Conservation (phyloP, 2,113 vertebrate species). For the Proterorhinus semilunaris region DNA sequence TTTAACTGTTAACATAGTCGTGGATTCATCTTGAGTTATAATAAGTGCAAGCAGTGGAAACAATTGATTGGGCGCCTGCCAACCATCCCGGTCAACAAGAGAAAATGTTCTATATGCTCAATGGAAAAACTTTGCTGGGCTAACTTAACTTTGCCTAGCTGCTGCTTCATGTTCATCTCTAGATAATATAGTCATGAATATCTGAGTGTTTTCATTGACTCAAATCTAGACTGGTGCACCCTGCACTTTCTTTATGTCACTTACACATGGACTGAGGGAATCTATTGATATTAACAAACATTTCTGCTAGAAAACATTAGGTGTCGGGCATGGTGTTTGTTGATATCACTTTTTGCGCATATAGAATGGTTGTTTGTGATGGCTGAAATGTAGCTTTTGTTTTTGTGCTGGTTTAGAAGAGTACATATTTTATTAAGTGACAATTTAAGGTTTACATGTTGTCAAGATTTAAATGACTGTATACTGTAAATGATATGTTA, state of each 20-base stretch:
- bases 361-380: conserved; percentile 26
- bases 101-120: neutral
- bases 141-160: neutral
- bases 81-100: too few relatives aligned
- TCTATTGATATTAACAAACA: conserved; percentile 24
- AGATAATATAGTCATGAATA: too few relatives aligned
- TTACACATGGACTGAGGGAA: neutral
- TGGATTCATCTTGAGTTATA: too few relatives aligned
- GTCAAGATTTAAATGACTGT: conserved; percentile 16
- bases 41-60: neutral
- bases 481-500: conserved; percentile 12
- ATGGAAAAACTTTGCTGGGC: neutral
- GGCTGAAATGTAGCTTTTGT: conserved; percentile 34
- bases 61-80: too few relatives aligned
- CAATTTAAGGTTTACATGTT: conserved; percentile 56
- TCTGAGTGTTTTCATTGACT: too few relatives aligned
- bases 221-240: too few relatives aligned
- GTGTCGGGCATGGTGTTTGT: conserved; percentile 26
- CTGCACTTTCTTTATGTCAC: neutral
- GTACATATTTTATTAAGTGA: conserved; percentile 32
- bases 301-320: neutral
- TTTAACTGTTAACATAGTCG: too few relatives aligned
- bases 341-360: conserved; percentile 63
- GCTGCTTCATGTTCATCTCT: too few relatives aligned
- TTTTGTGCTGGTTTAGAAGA: conserved; percentile 32